Base-by-base conservation (phyloP, 2,888 invertebrate species). In the Xanthia togata region DNA sequence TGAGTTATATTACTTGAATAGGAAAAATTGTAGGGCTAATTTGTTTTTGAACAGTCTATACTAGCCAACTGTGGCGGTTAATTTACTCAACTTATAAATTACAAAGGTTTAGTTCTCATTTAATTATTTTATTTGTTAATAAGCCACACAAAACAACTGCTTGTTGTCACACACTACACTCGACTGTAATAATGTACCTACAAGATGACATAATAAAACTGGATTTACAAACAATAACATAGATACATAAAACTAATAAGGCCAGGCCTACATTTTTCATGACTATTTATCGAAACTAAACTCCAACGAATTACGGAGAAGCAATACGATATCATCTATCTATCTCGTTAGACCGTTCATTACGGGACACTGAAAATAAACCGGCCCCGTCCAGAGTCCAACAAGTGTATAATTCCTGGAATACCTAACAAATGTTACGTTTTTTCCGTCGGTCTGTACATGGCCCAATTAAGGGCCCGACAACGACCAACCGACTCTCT, bases 341-440 rank as follows among this genome's bases (percentile, higher is more conserved):
- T 79, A 83, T 82, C 81, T 83, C 81, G 83, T 85, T 87, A 82
- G 80, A 85, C 77, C 82, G 85, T 85, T 85, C 87, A 87, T 89
- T 89, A 87, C 85, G 55, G 77, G 71, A 86, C 85, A 87, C 81
- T 82, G 85, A 89, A 84, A 89, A 88, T 88, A 88, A 90, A 90
- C 90, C 78, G 87, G 85, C 83, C 87, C 84, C 83, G 89, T 87
- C 77, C 76, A 87, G 90, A 92, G 90, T 90, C 93, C 93, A 93
- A 94, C 95, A 95, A 95, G 94, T 95, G 95, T 95, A 94, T 93
- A 94, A 96, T 96, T 96, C 96, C 93, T 90, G 93, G 96, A 96
- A 96, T 96, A 94, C 95, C 96, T 95, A 95, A 96, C 95, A 95
- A 96, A 96, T 96, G 96, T 96, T 90, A 92, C 91, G 94, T 95